Evolutionary conservation across 1,140 invertebrate species (phyloP), one percentile per base, ranked within the genome.

Genomic region (Sogatella furcifera): DNA sequence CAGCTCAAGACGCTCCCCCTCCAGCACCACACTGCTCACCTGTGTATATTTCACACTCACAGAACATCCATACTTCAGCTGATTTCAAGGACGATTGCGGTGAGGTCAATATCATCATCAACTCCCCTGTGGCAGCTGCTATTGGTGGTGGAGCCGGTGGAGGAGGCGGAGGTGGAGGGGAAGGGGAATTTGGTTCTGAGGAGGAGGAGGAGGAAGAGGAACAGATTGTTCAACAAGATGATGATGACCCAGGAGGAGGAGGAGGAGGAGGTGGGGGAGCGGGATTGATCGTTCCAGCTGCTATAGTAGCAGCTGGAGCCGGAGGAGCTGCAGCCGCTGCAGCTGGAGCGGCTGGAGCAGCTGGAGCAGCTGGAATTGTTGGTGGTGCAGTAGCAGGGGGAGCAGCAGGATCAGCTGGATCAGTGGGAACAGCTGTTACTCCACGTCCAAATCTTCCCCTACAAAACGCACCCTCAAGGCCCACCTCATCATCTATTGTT

Each of bases 61-160:
- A 49, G 4, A 53, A 53, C 21, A 46, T 19, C 19, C 52, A 61
- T 11, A 62, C 46, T 11, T 49, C 46, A 49, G 46, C 46, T 49
- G 46, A 49, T 49, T 49, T 49, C 21, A 49, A 49, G 46, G 46
- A 62, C 15, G 34, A 54, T 8, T 62, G 61, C 44, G 28, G 46
- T 1, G 56, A 62, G 10, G 56, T 62, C 6, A 52, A 43, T 21
- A 34, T 66, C 5, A 57, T 66, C n/a, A 28, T 66, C 10, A 62
- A 67, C 19, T 58, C 62, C 19, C 56, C 56, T 17, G 24, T 52
- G 15, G 44, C 46, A 24, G 43, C 56, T 43, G 13, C 60, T 21
- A 57, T 19, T 43, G 54, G 28, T 14, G 38, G 56, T 4, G 65
- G 42, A 8, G 43, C 28, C 13, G 59, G 19, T 31, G 60, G 38